Evolutionary conservation across 2,888 invertebrate species (phyloP).

Genomic region (Cephus pulcher): DNA sequence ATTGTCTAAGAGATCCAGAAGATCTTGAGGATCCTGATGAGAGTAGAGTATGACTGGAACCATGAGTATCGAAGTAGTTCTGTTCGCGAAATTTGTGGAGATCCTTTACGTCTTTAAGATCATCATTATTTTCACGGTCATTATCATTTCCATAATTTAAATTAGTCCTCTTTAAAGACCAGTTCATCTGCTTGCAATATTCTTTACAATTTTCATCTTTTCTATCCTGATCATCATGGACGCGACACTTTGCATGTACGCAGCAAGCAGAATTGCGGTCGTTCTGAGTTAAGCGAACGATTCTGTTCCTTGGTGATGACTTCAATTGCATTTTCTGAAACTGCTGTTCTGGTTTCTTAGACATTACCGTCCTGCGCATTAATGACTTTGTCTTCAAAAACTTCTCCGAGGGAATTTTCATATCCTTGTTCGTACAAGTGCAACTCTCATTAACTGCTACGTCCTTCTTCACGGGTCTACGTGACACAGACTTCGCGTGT

Average conservation of each 20-base stretch:
- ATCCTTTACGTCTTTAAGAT: conserved; percentile 30
- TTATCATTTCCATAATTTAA: conserved; percentile 4
- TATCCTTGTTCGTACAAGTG: neutral
- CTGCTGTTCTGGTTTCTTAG: neutral
- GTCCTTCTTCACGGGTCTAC: neutral
- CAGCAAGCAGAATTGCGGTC: neutral
- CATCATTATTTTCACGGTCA: conserved; percentile 16
- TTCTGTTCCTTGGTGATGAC: neutral
- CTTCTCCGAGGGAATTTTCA: neutral
- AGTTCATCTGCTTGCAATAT: neutral
- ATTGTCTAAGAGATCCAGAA: conserved; percentile 69
- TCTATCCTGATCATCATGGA: conserved; percentile 21
- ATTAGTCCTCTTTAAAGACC: neutral
- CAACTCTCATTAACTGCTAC: neutral
- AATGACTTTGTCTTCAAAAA: neutral
- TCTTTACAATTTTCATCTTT: neutral
- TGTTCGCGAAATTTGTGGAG: conserved; percentile 68
- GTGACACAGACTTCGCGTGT: neutral
- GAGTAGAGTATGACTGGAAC: conserved; percentile 55
- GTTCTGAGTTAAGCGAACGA: neutral
- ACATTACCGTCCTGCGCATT: neutral
- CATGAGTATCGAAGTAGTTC: conserved; percentile 75
- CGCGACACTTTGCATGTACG: neutral
- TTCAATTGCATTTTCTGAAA: neutral
- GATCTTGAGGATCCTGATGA: conserved; percentile 41